These are phyloP conservation scores for Eurypyga helias DNA, from an alignment of 2,113 vertebrate genomes.

Conservation along the genomic window DNA sequence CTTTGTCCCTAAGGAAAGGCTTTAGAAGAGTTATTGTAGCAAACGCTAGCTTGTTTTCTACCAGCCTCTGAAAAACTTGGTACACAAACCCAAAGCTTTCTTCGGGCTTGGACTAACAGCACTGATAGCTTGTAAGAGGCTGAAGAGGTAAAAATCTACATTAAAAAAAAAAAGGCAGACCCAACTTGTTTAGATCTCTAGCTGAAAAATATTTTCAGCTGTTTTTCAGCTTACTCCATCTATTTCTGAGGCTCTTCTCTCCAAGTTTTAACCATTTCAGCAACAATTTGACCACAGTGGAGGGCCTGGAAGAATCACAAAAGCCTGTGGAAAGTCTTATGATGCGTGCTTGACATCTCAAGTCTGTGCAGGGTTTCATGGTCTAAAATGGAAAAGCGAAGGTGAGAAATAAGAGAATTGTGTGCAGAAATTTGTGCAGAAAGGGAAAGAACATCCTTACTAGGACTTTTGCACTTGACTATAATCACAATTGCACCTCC, in stretches of 20 bases:
- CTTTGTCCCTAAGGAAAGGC: background rate
- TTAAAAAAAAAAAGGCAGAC: background rate
- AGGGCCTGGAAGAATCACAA: background rate
- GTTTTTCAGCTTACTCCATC: background rate
- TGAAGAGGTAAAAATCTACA: background rate
- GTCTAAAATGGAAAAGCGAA: background rate
- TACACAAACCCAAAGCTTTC: background rate
- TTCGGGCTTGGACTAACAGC: background rate
- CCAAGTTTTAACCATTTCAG: background rate
- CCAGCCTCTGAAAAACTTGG: background rate
- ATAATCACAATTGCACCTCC: background rate
- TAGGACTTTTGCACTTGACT: background rate
- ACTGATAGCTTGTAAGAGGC: background rate
- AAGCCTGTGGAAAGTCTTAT: background rate
- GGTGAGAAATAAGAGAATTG: background rate
- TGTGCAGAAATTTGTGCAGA: background rate
- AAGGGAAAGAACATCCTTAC: background rate
- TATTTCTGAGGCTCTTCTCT: background rate
- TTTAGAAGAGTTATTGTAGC: background rate
- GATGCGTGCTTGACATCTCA: background rate
- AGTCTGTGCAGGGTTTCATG: background rate
- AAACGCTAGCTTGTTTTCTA: background rate
- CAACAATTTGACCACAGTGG: background rate
- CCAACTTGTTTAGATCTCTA: background rate
- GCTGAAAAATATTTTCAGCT: background rate